Conservation (phyloP, 2,113 vertebrate species). For the Lycocorax pyrrhopterus region DNA sequence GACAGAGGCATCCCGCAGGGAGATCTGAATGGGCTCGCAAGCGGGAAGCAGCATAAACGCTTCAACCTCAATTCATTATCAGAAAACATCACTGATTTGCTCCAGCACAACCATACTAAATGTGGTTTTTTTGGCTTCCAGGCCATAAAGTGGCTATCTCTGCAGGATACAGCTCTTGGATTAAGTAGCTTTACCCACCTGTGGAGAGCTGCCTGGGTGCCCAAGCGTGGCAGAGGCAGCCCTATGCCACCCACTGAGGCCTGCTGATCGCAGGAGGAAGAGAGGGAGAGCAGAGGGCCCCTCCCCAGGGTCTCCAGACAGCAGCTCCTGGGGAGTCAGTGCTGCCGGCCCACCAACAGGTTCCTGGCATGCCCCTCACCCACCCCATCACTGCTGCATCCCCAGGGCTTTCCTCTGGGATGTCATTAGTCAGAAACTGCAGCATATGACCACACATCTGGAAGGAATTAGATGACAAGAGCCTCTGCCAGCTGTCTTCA, state of each 20-base stretch:
- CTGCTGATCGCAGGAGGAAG: background rate
- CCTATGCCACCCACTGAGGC: background rate
- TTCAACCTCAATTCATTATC: constrained; percentile 52
- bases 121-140: background rate
- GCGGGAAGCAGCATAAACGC: background rate
- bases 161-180: background rate
- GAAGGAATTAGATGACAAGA: constrained; percentile 58
- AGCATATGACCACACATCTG: constrained; percentile 56
- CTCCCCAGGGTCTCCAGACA: background rate
- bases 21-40: constrained; percentile 18
- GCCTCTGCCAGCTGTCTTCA: constrained; percentile 59
- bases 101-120: constrained; percentile 14
- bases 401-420: constrained; percentile 29
- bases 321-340: background rate
- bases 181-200: background rate
- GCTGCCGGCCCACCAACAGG: background rate
- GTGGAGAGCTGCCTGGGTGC: background rate
- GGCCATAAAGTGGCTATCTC: background rate
- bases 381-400: background rate
- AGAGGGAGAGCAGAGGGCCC: background rate
- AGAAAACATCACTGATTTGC: constrained; percentile 20
- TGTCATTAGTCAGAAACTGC: constrained; percentile 48
- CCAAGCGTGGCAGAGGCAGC: background rate
- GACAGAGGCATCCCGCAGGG: background rate
- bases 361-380: background rate